Evolutionary conservation across 2,888 invertebrate genomes (phyloP).

Genomic region (Neoitamus cyanurus): DNA sequence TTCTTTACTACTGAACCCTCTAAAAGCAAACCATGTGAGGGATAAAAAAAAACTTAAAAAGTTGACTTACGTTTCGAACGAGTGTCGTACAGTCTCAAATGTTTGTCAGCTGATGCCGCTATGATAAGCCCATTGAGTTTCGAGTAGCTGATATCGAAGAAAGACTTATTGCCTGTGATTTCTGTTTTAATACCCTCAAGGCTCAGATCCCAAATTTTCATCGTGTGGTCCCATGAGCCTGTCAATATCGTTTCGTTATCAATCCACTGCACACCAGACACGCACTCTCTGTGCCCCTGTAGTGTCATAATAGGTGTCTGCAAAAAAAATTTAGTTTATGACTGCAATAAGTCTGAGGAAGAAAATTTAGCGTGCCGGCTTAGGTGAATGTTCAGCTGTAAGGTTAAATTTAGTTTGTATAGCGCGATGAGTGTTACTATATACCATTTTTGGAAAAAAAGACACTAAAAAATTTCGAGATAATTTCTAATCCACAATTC

Average conservation of each 20-base stretch:
- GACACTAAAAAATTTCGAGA: no score
- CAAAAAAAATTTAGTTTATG: background rate
- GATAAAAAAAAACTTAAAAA: conserved; percentile 10
- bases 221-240: conserved; percentile 94
- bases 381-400: no score
- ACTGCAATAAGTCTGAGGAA: no score
- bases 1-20: conserved; percentile 89
- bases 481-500: no score
- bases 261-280: conserved; percentile 88
- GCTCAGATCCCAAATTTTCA: conserved; percentile 94
- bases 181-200: conserved; percentile 85
- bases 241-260: conserved; percentile 82
- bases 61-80: conserved; percentile 77
- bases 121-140: conserved; percentile 78
- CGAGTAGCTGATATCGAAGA: conserved; percentile 88
- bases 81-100: conserved; percentile 92
- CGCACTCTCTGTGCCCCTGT: conserved; percentile 91
- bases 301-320: conserved; percentile 87
- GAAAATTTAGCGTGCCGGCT: no score
- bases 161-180: conserved; percentile 89
- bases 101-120: conserved; percentile 90
- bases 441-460: no score
- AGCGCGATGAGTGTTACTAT: no score
- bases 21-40: conserved; percentile 60
- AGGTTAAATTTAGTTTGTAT: no score